Percentiles rank a stretch among this genome's conserved stretches.
phyloP scores from a whole-genome alignment of 2,113 vertebrate genomes.

The Lutjanus erythropterus region DNA sequence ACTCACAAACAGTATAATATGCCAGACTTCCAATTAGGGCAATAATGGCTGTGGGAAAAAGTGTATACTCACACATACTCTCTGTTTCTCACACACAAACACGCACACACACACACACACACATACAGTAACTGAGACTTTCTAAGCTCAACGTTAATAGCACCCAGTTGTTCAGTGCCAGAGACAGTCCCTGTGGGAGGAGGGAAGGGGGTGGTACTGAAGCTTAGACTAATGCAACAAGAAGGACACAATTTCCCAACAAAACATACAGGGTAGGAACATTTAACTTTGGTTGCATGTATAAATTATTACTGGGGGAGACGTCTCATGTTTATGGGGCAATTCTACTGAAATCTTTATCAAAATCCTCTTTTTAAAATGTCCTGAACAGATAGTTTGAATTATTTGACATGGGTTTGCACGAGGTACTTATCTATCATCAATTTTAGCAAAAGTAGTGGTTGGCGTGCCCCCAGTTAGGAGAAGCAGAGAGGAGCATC shows the following conservation, averaged over 20 bases:
- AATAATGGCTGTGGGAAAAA: slow-evolving; percentile 68
- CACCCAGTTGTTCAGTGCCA: slow-evolving; percentile 79
- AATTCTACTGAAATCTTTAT: slow-evolving; percentile 1
- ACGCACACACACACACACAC: slow-evolving; percentile 14
- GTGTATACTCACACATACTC: slow-evolving; percentile 32
- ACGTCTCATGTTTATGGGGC: background rate
- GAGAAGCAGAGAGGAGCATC: too few relatives aligned
- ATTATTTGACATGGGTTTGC: too few relatives aligned
- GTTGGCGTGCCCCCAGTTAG: too few relatives aligned
- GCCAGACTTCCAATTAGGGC: slow-evolving; percentile 69
- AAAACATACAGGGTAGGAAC: slow-evolving; percentile 15
- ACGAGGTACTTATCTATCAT: too few relatives aligned
- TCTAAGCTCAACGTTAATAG: slow-evolving; percentile 74
- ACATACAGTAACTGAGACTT: slow-evolving; percentile 64
- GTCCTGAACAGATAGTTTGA: background rate
- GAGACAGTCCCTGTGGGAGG: slow-evolving; percentile 71
- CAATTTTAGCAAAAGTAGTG: too few relatives aligned
- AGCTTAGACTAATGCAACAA: slow-evolving; percentile 45
- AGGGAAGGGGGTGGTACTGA: slow-evolving; percentile 9
- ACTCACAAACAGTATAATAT: slow-evolving; percentile 58
- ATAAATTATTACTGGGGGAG: background rate
- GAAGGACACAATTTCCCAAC: slow-evolving; percentile 21
- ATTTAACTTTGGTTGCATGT: background rate
- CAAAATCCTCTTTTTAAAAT: slow-evolving; percentile 10
- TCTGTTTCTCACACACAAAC: slow-evolving; percentile 35